A percentile compares a stretch with the other conserved stretches of the same genome.
phyloP scores from a whole-genome alignment of 1,140 invertebrate species.

The fruit fly (Drosophila melanogaster) region DNA sequence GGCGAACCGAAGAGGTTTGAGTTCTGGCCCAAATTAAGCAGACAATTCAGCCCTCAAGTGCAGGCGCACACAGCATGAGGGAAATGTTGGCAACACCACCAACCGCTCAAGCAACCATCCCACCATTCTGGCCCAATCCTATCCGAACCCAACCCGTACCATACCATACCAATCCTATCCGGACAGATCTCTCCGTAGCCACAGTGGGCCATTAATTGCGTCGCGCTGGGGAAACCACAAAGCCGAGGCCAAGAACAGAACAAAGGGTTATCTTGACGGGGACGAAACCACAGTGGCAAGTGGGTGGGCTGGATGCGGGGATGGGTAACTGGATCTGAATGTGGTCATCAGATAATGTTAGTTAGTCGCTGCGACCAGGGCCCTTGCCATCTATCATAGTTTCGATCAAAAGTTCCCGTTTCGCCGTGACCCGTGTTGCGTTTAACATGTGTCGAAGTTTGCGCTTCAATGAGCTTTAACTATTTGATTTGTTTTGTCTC shows the following conservation, averaged over 20 bases:
- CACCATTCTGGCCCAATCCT: not conserved
- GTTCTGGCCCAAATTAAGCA: conserved; percentile 49
- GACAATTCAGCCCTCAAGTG: conserved; percentile 51
- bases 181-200: conserved; percentile 21
- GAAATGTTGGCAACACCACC: conserved; percentile 35
- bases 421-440: conserved; percentile 1
- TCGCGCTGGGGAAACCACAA: conserved; percentile 59
- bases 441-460: conserved; percentile 78
- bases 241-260: conserved; percentile 57
- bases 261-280: conserved; percentile 48
- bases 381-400: conserved; percentile 40
- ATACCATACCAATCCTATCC: conserved; percentile 1
- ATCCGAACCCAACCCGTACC: conserved; percentile 1
- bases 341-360: conserved; percentile 48
- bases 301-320: not conserved
- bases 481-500: conserved; percentile 76
- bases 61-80: conserved; percentile 39
- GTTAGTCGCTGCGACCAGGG: conserved; percentile 37
- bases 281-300: conserved; percentile 8
- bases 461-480: conserved; percentile 80
- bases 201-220: conserved; percentile 58
- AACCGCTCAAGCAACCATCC: not conserved
- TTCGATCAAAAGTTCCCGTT: conserved; percentile 31
- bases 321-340: conserved; percentile 37
- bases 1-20: conserved; percentile 16